A percentile compares a stretch with the other conserved stretches of the same genome.
phyloP scores from a whole-genome alignment of 2,113 vertebrate species.

The Diphyllodes magnificus region DNA sequence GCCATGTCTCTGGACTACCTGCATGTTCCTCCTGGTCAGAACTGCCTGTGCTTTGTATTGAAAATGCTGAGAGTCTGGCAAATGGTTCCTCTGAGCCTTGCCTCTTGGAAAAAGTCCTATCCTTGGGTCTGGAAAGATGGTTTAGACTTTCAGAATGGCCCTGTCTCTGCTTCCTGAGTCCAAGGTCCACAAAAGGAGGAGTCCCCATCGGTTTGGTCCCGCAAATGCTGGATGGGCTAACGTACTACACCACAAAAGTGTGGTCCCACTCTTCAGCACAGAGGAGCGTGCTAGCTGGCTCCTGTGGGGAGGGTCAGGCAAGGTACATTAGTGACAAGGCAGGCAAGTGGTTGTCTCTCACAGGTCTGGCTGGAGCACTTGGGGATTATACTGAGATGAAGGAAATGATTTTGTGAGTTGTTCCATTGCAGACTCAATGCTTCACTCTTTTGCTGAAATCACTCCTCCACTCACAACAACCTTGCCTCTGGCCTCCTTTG shows the following conservation, averaged over 20 bases:
- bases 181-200: neutral
- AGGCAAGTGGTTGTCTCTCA: neutral
- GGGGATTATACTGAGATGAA: neutral
- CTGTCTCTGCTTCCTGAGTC: neutral
- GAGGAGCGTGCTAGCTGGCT: neutral
- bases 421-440: neutral
- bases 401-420: neutral
- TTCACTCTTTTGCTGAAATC: neutral
- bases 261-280: neutral
- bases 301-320: neutral
- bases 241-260: neutral
- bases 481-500: neutral
- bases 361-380: neutral
- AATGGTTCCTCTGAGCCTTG: neutral
- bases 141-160: neutral
- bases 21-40: neutral
- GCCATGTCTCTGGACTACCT: neutral
- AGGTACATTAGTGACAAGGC: neutral
- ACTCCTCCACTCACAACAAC: neutral
- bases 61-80: neutral
- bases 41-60: neutral
- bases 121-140: neutral
- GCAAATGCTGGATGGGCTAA: neutral
- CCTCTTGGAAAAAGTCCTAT: neutral
- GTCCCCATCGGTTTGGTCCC: neutral